These are phyloP conservation scores for Cynoglossus semilaevis DNA, from an alignment of 2,113 vertebrate species.

Conservation along the genomic window DNA sequence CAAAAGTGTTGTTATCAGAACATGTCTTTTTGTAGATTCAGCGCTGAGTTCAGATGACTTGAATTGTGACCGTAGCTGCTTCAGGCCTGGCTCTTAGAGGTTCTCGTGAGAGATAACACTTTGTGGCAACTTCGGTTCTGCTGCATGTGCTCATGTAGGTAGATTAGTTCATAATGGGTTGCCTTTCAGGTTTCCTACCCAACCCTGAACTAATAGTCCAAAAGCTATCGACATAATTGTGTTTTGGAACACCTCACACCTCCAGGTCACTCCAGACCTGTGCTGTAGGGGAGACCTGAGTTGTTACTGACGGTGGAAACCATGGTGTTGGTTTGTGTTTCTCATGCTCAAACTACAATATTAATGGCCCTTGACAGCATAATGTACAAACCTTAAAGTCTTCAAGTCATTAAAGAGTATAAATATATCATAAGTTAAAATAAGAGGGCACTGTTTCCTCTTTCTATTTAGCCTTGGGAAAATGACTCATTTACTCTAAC, in stretches of 20 bases:
- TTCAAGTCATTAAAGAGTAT: not conserved
- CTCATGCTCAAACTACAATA: constrained; percentile 7
- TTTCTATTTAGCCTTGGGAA: not conserved
- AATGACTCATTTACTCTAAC: too few relatives aligned
- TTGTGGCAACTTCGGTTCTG: constrained; percentile 33
- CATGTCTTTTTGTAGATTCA: constrained; percentile 23
- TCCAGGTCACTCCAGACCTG: constrained; percentile 19
- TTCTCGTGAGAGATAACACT: constrained; percentile 48
- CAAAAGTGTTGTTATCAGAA: constrained; percentile 38
- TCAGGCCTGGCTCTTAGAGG: constrained; percentile 37
- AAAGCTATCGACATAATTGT: constrained; percentile 47
- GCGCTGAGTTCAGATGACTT: constrained; percentile 23
- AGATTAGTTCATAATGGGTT: constrained; percentile 53
- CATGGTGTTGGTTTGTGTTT: constrained; percentile 12
- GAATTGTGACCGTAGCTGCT: constrained; percentile 28
- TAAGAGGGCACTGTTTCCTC: not conserved
- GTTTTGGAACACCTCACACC: constrained; percentile 10
- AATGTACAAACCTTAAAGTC: too few relatives aligned
- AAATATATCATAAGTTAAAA: constrained; percentile 16
- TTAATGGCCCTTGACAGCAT: constrained; percentile 16
- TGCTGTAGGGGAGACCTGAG: constrained; percentile 12
- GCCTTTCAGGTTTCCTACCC: constrained; percentile 37
- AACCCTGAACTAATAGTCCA: constrained; percentile 46
- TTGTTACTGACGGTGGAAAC: constrained; percentile 8
- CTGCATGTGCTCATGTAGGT: constrained; percentile 21